These are phyloP conservation scores for Sebastes cheni DNA, from an alignment of 2,797 vertebrate genomes.

Conservation along the genomic window DNA sequence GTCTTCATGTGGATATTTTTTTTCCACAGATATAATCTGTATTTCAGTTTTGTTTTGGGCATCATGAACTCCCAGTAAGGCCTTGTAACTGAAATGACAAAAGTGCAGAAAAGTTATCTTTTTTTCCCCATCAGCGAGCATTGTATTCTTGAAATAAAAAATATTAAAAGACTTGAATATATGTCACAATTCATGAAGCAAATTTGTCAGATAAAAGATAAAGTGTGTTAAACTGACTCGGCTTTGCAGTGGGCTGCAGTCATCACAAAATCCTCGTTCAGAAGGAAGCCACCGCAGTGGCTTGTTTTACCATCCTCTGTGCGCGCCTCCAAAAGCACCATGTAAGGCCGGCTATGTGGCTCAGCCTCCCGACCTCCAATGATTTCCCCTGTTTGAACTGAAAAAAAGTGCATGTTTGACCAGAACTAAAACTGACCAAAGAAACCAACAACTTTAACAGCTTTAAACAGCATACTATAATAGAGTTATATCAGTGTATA, in stretches of 20 bases:
- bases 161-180: not conserved
- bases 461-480: not conserved
- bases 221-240: conserved; percentile 35
- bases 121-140: accelerated
- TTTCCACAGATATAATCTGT: accelerated
- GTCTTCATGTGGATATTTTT: not conserved
- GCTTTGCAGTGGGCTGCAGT: conserved; percentile 70
- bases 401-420: not conserved
- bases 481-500: not conserved
- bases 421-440: not conserved
- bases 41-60: accelerated
- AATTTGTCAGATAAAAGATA: not conserved
- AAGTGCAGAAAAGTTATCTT: not conserved
- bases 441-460: not conserved
- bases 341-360: conserved; percentile 67
- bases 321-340: conserved; percentile 20
- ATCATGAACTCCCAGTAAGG: conserved; percentile 41
- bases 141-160: not conserved
- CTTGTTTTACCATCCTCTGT: accelerated
- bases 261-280: conserved; percentile 70
- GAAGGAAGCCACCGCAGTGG: conserved; percentile 63
- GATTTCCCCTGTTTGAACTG: conserved; percentile 34
- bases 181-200: not conserved
- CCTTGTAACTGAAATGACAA: conserved; percentile 7
- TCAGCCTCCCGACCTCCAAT: conserved; percentile 26